phyloP scores from a whole-genome alignment of 1,140 invertebrate species.

The Copidosoma floridanum region DNA sequence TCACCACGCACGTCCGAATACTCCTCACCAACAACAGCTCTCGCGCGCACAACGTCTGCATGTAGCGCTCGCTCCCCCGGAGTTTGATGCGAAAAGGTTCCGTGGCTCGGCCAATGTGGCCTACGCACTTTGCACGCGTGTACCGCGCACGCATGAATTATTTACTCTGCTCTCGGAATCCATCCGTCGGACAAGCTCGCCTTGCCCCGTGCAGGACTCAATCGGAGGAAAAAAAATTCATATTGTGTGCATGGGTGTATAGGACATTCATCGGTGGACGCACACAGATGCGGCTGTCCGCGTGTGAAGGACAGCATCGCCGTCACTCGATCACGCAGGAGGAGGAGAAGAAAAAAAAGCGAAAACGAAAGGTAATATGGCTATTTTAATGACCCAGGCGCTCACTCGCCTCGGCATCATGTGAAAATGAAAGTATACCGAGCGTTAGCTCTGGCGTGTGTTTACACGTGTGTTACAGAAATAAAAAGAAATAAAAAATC shows the following conservation, averaged over 20 bases:
- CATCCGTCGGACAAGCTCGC: conserved; percentile 4
- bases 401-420: conserved; percentile 1
- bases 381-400: conserved; percentile 18
- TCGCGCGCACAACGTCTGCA: neutral
- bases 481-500: too few relatives aligned
- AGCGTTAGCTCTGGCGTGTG: neutral
- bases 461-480: too few relatives aligned
- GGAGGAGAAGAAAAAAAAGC: neutral
- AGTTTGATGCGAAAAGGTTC: neutral
- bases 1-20: neutral
- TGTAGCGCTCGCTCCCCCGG: neutral
- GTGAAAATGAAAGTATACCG: conserved; percentile 17
- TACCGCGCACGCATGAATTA: conserved; percentile 7
- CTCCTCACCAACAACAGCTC: too few relatives aligned
- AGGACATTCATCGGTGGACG: neutral
- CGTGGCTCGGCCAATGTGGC: too few relatives aligned
- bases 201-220: too few relatives aligned
- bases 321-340: neutral
- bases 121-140: conserved; percentile 1
- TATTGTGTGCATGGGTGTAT: neutral
- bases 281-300: neutral
- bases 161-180: conserved; percentile 16
- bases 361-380: conserved; percentile 21
- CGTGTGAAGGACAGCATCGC: conserved; percentile 15
- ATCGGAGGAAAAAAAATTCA: too few relatives aligned